Evolutionary conservation across 2,113 vertebrate genomes (phyloP).

Genomic region (Gambusia affinis): DNA sequence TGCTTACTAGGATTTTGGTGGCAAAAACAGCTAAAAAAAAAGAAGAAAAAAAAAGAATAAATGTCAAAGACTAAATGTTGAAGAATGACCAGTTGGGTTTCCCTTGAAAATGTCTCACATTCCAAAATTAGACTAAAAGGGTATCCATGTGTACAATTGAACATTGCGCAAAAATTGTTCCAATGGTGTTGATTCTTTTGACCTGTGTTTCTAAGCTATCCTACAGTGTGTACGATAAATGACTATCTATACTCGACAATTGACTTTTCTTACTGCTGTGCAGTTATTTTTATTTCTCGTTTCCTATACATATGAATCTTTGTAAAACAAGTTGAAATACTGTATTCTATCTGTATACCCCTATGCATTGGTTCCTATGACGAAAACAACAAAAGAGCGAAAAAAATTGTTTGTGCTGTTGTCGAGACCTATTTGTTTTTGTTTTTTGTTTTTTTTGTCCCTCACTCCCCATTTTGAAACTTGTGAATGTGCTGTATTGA

Average conservation of each 20-base stretch:
- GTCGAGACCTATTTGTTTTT: conserved; percentile 68
- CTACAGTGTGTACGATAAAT: conserved; percentile 81
- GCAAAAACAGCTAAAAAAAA: conserved; percentile 27
- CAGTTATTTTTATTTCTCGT: conserved; percentile 84
- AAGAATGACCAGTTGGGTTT: conserved; percentile 69
- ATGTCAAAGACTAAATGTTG: conserved; percentile 68
- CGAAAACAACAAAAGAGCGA: conserved; percentile 55
- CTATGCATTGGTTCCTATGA: conserved; percentile 82
- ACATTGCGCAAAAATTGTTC: conserved; percentile 76
- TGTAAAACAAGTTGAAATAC: conserved; percentile 83
- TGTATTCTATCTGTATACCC: conserved; percentile 82
- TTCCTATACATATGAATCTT: conserved; percentile 83
- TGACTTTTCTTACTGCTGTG: conserved; percentile 85
- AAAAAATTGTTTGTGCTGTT: conserved; percentile 71
- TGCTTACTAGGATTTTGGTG: conserved; percentile 79
- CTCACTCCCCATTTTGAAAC: conserved; percentile 49
- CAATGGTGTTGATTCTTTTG: conserved; percentile 69
- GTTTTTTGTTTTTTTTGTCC: conserved; percentile 3
- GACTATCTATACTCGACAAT: conserved; percentile 82
- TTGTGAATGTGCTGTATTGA: conserved; percentile 78
- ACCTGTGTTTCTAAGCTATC: conserved; percentile 76
- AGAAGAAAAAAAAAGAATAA: background rate
- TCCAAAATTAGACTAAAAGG: conserved; percentile 67
- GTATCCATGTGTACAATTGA: conserved; percentile 72
- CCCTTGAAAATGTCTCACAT: conserved; percentile 66